These are phyloP conservation scores for Pantherophis vulpinus DNA, from an alignment of 2,797 vertebrate genomes.

Conservation along the genomic window DNA sequence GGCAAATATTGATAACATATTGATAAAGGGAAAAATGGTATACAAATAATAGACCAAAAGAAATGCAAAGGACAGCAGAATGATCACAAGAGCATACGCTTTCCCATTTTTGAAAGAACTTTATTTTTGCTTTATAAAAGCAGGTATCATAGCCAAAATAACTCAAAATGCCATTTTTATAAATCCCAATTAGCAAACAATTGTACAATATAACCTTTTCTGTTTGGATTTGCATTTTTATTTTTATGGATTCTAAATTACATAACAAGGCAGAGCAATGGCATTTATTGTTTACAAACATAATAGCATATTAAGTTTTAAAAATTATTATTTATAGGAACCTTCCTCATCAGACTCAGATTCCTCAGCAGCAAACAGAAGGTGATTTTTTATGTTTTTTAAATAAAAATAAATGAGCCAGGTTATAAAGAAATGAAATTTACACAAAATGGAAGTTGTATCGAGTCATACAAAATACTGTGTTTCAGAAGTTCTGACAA, in stretches of 20 bases:
- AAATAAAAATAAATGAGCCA: neutral
- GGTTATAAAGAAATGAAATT: neutral
- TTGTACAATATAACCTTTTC: neutral
- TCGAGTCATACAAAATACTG: neutral
- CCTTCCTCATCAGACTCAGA: conserved; percentile 92
- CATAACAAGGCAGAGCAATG: neutral
- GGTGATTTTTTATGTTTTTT: conserved; percentile 76
- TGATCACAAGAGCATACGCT: neutral
- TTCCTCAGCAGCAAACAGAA: conserved; percentile 93
- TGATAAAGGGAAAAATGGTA: neutral
- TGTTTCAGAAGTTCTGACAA: neutral
- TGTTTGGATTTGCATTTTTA: neutral
- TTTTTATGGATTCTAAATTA: neutral
- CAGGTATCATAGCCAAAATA: neutral
- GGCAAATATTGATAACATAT: neutral
- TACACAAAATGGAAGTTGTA: neutral
- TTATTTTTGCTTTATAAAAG: neutral
- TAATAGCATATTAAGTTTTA: conserved; percentile 1
- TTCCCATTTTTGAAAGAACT: neutral
- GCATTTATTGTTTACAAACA: neutral
- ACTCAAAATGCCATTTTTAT: neutral
- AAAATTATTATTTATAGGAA: conserved; percentile 77
- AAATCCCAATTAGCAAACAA: neutral
- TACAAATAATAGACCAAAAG: neutral
- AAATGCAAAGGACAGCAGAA: neutral